Evolutionary conservation across 2,888 invertebrate species (phyloP).

Genomic region (Sicus ferrugineus): DNA sequence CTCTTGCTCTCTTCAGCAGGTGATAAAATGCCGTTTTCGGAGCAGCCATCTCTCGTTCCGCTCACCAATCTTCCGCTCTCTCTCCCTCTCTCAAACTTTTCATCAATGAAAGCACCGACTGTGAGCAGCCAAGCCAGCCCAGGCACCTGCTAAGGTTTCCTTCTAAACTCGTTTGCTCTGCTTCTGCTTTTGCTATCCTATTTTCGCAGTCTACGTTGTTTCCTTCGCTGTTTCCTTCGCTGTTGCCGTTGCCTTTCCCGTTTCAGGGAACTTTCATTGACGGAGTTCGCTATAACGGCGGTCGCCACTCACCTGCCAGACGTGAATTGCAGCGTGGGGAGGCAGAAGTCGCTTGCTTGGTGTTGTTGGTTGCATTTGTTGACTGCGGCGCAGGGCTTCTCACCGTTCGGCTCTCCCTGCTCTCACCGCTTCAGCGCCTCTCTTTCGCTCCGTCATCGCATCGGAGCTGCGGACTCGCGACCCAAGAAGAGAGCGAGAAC

Average conservation of each 20-base stretch:
- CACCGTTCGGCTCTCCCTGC: neutral
- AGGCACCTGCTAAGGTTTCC: slow-evolving; percentile 34
- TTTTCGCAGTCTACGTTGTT: neutral
- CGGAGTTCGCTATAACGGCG: slow-evolving; percentile 21
- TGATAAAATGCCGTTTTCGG: too few species aligned
- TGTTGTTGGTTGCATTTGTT: neutral
- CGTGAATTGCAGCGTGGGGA: slow-evolving; percentile 5
- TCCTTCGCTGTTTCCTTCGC: neutral
- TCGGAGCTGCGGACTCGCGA: neutral
- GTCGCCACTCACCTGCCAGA: neutral
- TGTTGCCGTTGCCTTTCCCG: slow-evolving; percentile 10
- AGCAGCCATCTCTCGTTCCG: neutral
- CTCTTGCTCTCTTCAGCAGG: too few species aligned
- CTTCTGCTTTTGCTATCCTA: slow-evolving; percentile 14
- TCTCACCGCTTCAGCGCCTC: neutral
- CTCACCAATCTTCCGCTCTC: neutral
- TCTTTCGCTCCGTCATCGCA: neutral
- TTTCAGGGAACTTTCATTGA: slow-evolving; percentile 24
- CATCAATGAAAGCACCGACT: slow-evolving; percentile 35
- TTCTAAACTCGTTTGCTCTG: slow-evolving; percentile 21
- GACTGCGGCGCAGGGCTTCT: neutral
- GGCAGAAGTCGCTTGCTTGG: neutral
- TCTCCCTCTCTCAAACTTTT: slow-evolving; percentile 34
- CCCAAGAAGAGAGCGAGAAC: slow-evolving; percentile 31
- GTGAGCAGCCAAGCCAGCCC: slow-evolving; percentile 1